These are phyloP conservation scores for Melangyna quadrimaculata DNA, from an alignment of 2,888 invertebrate species.

Conservation along the genomic window DNA sequence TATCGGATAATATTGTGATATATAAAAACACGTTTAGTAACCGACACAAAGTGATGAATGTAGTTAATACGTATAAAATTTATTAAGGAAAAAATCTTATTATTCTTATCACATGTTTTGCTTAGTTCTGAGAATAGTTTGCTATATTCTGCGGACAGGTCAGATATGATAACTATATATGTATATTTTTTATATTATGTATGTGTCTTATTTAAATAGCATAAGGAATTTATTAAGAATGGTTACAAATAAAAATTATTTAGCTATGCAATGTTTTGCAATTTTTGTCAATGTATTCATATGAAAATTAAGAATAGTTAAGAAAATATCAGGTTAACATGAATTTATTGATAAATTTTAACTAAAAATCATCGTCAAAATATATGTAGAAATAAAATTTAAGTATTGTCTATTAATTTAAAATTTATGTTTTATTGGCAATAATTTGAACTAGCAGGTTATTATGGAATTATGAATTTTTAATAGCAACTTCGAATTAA, in stretches of 20 bases:
- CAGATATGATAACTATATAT: conserved; percentile 7
- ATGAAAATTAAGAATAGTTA: background rate
- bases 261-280: background rate
- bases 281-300: background rate
- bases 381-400: background rate
- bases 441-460: background rate
- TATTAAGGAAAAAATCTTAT: conserved; percentile 22
- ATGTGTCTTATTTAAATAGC: background rate
- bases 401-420: background rate
- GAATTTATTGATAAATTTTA: background rate
- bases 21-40: conserved; percentile 73
- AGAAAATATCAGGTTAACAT: background rate
- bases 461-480: too few relatives aligned
- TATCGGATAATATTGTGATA: conserved; percentile 73
- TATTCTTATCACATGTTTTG: background rate
- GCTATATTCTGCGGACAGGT: background rate
- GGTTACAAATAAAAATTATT: background rate
- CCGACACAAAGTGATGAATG: conserved; percentile 72
- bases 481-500: too few relatives aligned
- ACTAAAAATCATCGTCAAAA: background rate
- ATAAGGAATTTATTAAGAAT: conserved; percentile 1
- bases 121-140: conserved; percentile 18
- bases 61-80: conserved; percentile 71
- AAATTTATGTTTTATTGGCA: background rate
- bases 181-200: conserved; percentile 20